Percentiles rank a stretch among this genome's conserved stretches.
Evolutionary conservation across 2,888 invertebrate genomes (phyloP).

Genomic region (Microplitis deprimator): DNA sequence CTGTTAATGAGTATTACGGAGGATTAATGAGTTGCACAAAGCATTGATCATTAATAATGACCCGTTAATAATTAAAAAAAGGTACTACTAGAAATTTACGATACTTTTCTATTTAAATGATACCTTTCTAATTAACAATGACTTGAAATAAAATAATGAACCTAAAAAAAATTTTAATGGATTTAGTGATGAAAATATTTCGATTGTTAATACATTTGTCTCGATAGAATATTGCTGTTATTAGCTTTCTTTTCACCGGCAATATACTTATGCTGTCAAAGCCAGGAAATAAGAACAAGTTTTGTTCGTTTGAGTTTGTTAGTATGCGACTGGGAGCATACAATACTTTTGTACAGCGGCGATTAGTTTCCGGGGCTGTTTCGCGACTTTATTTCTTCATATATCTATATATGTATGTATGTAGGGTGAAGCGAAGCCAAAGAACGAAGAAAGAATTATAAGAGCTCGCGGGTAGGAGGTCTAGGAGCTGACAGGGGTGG

Average conservation of each 20-base stretch:
- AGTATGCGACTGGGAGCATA: slow-evolving; percentile 40
- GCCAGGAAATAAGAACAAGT: slow-evolving; percentile 67
- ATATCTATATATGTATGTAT: neutral
- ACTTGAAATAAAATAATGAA: too few species aligned
- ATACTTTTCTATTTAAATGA: too few species aligned
- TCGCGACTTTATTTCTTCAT: slow-evolving; percentile 4
- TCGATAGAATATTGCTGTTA: slow-evolving; percentile 55
- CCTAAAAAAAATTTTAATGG: too few species aligned
- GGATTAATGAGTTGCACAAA: too few species aligned
- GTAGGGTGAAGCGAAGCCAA: slow-evolving; percentile 16
- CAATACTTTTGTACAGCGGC: slow-evolving; percentile 40
- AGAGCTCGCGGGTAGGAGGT: neutral
- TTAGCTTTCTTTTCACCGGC: slow-evolving; percentile 65
- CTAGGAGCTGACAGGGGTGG: too few species aligned
- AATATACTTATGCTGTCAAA: slow-evolving; percentile 70
- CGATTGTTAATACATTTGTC: neutral
- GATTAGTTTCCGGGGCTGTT: slow-evolving; percentile 50
- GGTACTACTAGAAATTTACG: too few species aligned
- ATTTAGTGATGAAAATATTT: too few species aligned
- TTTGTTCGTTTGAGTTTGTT: slow-evolving; percentile 54
- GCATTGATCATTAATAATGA: too few species aligned
- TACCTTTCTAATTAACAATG: too few species aligned
- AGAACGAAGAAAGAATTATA: slow-evolving; percentile 45
- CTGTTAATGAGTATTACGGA: too few species aligned
- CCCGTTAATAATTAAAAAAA: too few species aligned